A percentile compares a stretch with the other conserved stretches of the same genome.
phyloP scores from a whole-genome alignment of 2,888 invertebrate species.

The Cordilura impudica region DNA sequence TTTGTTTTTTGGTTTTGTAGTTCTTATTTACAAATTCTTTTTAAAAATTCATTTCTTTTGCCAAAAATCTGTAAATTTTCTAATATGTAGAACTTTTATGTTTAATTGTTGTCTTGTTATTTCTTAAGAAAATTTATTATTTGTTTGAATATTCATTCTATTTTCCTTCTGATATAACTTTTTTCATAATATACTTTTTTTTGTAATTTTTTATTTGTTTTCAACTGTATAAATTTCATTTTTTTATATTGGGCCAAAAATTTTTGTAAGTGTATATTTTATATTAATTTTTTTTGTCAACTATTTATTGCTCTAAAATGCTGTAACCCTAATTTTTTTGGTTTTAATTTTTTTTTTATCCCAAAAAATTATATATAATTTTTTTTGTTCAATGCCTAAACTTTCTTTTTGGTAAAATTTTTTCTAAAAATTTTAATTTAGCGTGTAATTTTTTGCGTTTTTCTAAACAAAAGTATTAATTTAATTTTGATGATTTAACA shows the following conservation, averaged over 20 bases:
- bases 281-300: slow-evolving; percentile 55
- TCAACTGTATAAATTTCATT: slow-evolving; percentile 59
- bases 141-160: slow-evolving; percentile 55
- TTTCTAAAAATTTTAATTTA: slow-evolving; percentile 75
- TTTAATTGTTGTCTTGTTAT: slow-evolving; percentile 53
- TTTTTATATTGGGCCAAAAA: slow-evolving; percentile 62
- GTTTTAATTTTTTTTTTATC: slow-evolving; percentile 29
- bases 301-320: slow-evolving; percentile 65
- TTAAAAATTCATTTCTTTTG: slow-evolving; percentile 3
- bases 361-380: slow-evolving; percentile 50
- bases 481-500: slow-evolving; percentile 65
- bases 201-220: slow-evolving; percentile 54
- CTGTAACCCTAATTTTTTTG: slow-evolving; percentile 49
- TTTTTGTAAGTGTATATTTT: slow-evolving; percentile 61
- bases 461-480: slow-evolving; percentile 54
- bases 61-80: slow-evolving; percentile 23
- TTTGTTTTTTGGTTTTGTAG: slow-evolving; percentile 25
- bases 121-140: slow-evolving; percentile 33
- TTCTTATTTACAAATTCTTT: slow-evolving; percentile 21
- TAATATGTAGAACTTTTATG: slow-evolving; percentile 43
- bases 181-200: slow-evolving; percentile 31
- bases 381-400: slow-evolving; percentile 58
- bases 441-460: slow-evolving; percentile 64
- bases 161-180: slow-evolving; percentile 42
- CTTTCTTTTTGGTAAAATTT: slow-evolving; percentile 71